phyloP scores from a whole-genome alignment of 2,113 vertebrate genomes.

The Rhegmatorhina hoffmannsi region DNA sequence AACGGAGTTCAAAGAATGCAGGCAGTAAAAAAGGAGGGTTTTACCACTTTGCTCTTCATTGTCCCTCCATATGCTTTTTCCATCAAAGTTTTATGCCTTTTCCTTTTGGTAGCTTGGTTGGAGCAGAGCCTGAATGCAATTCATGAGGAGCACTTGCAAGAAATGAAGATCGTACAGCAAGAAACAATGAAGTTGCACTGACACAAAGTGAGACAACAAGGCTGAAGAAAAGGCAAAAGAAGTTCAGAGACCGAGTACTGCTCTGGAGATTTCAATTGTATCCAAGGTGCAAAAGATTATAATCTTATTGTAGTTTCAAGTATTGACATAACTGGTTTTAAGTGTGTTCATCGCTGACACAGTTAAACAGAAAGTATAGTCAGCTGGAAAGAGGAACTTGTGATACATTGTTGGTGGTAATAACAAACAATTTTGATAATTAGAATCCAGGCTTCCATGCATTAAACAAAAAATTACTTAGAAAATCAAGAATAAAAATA shows the following conservation, averaged over 20 bases:
- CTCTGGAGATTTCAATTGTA: slow-evolving; percentile 68
- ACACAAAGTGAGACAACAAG: slow-evolving; percentile 59
- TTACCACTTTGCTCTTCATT: neutral
- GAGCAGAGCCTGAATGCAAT: neutral
- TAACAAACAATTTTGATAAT: neutral
- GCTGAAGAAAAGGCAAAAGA: slow-evolving; percentile 70
- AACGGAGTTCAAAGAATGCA: slow-evolving; percentile 69
- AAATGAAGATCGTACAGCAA: neutral
- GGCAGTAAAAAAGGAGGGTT: neutral
- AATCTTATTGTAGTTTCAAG: neutral
- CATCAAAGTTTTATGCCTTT: neutral
- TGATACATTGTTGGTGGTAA: neutral
- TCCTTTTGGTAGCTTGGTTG: neutral
- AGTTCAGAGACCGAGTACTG: slow-evolving; percentile 59
- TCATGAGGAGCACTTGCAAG: neutral
- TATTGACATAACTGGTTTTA: neutral
- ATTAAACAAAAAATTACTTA: neutral
- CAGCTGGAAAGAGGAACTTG: neutral
- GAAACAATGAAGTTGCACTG: slow-evolving; percentile 70
- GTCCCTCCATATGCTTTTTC: neutral
- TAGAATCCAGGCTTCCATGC: neutral
- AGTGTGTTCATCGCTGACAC: neutral
- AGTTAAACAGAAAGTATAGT: neutral
- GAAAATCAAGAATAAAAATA: neutral
- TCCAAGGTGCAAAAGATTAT: slow-evolving; percentile 62